Evolutionary conservation across 2,888 invertebrate species (phyloP).

Genomic region (Notodromas monacha): DNA sequence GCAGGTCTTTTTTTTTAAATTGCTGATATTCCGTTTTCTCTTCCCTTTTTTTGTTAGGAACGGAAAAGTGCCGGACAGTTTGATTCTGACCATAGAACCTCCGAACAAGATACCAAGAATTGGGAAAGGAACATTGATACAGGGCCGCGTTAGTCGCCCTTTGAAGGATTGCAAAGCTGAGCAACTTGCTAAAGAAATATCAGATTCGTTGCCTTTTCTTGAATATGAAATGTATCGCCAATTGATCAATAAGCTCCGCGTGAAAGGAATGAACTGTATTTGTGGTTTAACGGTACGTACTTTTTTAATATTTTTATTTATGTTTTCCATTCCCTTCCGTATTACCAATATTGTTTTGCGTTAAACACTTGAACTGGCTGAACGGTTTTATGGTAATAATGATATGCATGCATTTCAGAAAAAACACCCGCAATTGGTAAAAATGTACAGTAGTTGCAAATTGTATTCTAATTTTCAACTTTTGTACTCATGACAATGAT

Average conservation of each 20-base stretch:
- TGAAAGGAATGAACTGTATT: slow-evolving; percentile 76
- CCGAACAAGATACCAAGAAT: slow-evolving; percentile 37
- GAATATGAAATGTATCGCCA: slow-evolving; percentile 81
- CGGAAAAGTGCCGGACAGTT: slow-evolving; percentile 57
- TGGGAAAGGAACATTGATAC: slow-evolving; percentile 32
- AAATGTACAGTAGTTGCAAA: too few relatives aligned
- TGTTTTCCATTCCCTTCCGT: too few relatives aligned
- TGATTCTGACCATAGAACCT: slow-evolving; percentile 58
- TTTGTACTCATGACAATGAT: too few relatives aligned
- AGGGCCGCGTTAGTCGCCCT: slow-evolving; percentile 37
- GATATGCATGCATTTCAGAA: too few relatives aligned
- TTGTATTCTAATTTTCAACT: too few relatives aligned
- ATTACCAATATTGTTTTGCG: too few relatives aligned
- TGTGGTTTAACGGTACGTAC: slow-evolving; percentile 39
- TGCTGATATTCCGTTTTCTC: too few relatives aligned
- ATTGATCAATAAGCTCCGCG: slow-evolving; percentile 54
- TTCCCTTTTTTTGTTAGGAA: too few relatives aligned
- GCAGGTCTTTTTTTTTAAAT: slow-evolving; percentile 8
- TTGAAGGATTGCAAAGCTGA: slow-evolving; percentile 48
- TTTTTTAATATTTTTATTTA: too few relatives aligned
- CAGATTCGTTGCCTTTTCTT: slow-evolving; percentile 69
- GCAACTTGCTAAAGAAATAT: slow-evolving; percentile 57
- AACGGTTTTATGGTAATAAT: too few relatives aligned
- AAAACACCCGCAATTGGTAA: too few relatives aligned
- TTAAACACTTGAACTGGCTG: too few relatives aligned